These are phyloP conservation scores for Drosophila nebulosa DNA, from an alignment of 1,140 invertebrate species.

Conservation along the genomic window DNA sequence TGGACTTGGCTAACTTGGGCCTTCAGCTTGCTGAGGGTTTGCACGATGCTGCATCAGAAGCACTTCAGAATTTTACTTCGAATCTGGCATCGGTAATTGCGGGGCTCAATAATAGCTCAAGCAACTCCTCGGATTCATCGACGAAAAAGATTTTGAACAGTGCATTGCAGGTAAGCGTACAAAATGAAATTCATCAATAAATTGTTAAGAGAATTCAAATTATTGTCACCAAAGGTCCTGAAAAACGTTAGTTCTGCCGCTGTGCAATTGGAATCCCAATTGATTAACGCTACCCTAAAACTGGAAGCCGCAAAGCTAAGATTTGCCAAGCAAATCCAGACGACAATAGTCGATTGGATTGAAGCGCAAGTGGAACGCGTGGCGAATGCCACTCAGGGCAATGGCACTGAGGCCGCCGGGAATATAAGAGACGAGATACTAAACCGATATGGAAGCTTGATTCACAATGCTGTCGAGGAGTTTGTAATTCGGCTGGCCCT, in stretches of 20 bases:
- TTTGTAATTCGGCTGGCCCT: slow-evolving; percentile 2
- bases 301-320: not conserved
- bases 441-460: not conserved
- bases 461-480: slow-evolving; percentile 20
- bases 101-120: not conserved
- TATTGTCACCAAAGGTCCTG: not conserved
- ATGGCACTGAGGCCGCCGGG: slow-evolving; percentile 4
- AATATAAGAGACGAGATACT: slow-evolving; percentile 14
- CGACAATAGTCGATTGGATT: slow-evolving; percentile 20
- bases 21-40: slow-evolving; percentile 6
- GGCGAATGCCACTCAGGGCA: slow-evolving; percentile 12
- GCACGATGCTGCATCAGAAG: slow-evolving; percentile 4
- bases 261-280: not conserved
- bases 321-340: not conserved
- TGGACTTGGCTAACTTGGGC: not conserved
- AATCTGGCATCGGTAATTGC: not conserved
- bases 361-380: slow-evolving; percentile 32
- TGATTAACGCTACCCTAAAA: slow-evolving; percentile 3
- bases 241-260: not conserved
- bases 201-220: too few species aligned
- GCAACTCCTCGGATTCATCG: not conserved
- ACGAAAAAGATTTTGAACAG: not conserved
- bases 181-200: too few species aligned
- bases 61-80: not conserved
- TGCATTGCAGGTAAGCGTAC: slow-evolving; percentile 6